Percentiles rank a stretch among this genome's conserved stretches.
These are phyloP conservation scores for Oryzias woworae DNA, from an alignment of 2,113 vertebrate genomes.

Conservation along the genomic window DNA sequence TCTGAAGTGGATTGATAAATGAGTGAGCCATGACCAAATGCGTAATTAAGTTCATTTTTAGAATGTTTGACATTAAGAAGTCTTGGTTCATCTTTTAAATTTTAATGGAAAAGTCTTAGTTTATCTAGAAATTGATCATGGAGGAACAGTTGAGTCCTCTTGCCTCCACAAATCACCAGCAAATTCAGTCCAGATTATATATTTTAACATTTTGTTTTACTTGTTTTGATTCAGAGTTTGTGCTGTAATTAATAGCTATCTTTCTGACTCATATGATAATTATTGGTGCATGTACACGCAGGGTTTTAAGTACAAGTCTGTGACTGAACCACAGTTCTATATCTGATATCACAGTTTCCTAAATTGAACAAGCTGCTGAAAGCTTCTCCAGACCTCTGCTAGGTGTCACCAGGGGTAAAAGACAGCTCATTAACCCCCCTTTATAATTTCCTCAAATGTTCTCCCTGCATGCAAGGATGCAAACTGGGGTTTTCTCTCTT, in stretches of 20 bases:
- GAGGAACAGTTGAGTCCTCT: too few species aligned
- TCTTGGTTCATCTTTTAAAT: too few species aligned
- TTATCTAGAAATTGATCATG: too few species aligned
- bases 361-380: slow-evolving; percentile 44
- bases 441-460: slow-evolving; percentile 41
- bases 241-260: too few species aligned
- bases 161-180: too few species aligned
- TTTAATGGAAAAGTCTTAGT: too few species aligned
- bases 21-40: not conserved
- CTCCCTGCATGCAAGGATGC: not conserved
- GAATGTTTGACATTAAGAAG: not conserved
- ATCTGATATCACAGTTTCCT: slow-evolving; percentile 35
- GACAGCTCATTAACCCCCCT: slow-evolving; percentile 28
- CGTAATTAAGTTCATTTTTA: not conserved
- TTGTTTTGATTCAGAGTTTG: too few species aligned
- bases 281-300: too few species aligned
- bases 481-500: slow-evolving; percentile 29
- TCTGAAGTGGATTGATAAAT: slow-evolving; percentile 13
- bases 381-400: slow-evolving; percentile 39
- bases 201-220: too few species aligned
- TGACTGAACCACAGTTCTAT: slow-evolving; percentile 30
- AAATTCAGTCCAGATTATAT: too few species aligned
- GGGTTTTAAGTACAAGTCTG: not conserved
- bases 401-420: slow-evolving; percentile 52
- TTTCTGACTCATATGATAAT: too few species aligned